phyloP scores from a whole-genome alignment of 2,888 invertebrate genomes.

The Netelia fuscicornis region DNA sequence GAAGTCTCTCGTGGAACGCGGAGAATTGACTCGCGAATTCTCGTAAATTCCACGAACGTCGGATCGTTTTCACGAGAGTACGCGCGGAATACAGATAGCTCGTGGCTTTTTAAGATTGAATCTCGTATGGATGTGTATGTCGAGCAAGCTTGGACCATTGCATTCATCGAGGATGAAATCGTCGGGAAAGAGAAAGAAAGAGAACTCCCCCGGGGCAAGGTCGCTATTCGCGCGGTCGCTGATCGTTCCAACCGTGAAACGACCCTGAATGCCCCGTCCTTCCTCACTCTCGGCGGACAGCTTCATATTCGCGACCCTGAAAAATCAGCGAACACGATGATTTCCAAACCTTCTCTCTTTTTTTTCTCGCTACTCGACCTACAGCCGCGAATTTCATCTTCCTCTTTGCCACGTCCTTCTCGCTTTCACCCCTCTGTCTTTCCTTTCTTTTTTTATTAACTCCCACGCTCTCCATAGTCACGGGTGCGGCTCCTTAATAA shows the following conservation, averaged over 20 bases:
- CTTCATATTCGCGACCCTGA: slow-evolving; percentile 59
- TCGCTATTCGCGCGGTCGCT: slow-evolving; percentile 51
- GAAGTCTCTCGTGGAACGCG: not conserved
- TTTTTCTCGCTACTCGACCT: slow-evolving; percentile 20
- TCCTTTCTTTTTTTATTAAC: not conserved
- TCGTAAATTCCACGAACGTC: slow-evolving; percentile 25
- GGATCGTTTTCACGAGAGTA: slow-evolving; percentile 17
- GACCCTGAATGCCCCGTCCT: slow-evolving; percentile 43
- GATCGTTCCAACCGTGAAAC: slow-evolving; percentile 61
- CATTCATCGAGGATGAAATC: not conserved
- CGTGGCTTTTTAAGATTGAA: slow-evolving; percentile 24
- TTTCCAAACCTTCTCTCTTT: slow-evolving; percentile 34
- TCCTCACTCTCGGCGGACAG: not conserved
- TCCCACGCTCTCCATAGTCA: too few relatives aligned
- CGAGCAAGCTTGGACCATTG: slow-evolving; percentile 23
- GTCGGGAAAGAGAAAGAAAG: slow-evolving; percentile 37
- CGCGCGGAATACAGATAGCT: slow-evolving; percentile 52
- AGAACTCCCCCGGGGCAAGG: slow-evolving; percentile 58
- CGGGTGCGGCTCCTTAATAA: not conserved
- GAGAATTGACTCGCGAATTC: slow-evolving; percentile 13
- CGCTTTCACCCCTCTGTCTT: slow-evolving; percentile 17
- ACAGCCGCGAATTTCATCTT: slow-evolving; percentile 36
- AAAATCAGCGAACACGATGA: slow-evolving; percentile 38
- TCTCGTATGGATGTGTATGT: not conserved
- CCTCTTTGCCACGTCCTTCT: not conserved